phyloP scores from a whole-genome alignment of 1,140 invertebrate species.

The Pseudobourletiella spinata region DNA sequence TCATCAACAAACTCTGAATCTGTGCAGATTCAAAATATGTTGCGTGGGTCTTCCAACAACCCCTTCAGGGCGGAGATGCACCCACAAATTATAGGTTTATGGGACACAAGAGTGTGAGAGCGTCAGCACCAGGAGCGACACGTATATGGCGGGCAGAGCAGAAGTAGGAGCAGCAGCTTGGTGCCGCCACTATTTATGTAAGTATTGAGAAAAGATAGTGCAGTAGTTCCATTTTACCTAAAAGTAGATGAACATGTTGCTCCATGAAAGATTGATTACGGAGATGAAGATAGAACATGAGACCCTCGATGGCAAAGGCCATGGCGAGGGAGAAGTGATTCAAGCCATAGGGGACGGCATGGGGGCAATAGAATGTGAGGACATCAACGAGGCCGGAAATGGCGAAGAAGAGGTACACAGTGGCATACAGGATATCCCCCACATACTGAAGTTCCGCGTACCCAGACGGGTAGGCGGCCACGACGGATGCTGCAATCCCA shows the following conservation, averaged over 20 bases:
- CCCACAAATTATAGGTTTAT: too few relatives aligned
- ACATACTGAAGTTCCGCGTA: conserved; percentile 36
- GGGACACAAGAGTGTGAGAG: too few relatives aligned
- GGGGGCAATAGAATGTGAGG: conserved; percentile 42
- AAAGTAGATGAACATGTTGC: conserved; percentile 29
- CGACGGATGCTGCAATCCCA: conserved; percentile 29
- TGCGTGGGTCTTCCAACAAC: too few relatives aligned
- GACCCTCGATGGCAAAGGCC: conserved; percentile 43
- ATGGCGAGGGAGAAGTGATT: conserved; percentile 41
- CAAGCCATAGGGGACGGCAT: conserved; percentile 39
- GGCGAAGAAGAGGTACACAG: conserved; percentile 44
- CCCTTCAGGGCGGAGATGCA: too few relatives aligned
- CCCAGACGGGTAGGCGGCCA: conserved; percentile 19
- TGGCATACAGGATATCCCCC: conserved; percentile 42
- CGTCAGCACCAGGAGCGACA: too few relatives aligned
- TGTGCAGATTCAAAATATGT: too few relatives aligned
- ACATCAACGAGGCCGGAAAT: conserved; percentile 44
- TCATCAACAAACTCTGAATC: too few relatives aligned
- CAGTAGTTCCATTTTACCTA: not conserved
- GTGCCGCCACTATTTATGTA: too few relatives aligned
- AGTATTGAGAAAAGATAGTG: not conserved
- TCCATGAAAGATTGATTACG: conserved; percentile 33
- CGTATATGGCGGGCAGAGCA: too few relatives aligned
- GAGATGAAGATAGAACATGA: conserved; percentile 39
- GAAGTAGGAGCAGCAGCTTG: too few relatives aligned